Percentiles rank a stretch among this genome's conserved stretches.
Conservation (phyloP, 2,888 invertebrate genomes). For the Punctoribates punctum region DNA sequence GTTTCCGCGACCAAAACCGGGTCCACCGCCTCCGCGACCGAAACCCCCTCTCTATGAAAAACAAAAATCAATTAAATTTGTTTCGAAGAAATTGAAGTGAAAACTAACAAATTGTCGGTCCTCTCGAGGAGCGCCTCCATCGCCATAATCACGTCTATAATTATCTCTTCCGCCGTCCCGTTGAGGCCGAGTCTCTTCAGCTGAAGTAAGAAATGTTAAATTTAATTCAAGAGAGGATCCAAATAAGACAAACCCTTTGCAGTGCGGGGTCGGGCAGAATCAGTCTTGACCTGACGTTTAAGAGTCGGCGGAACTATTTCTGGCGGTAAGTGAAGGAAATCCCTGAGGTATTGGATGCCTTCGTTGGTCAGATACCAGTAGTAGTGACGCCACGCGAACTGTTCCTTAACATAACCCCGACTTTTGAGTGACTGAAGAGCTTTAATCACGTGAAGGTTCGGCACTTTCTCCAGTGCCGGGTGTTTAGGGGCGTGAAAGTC, state of each 20-base stretch:
- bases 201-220: background rate
- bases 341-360: slow-evolving; percentile 92
- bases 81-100: background rate
- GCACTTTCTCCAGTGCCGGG: slow-evolving; percentile 87
- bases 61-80: background rate
- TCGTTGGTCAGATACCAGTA: slow-evolving; percentile 99
- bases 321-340: slow-evolving; percentile 91
- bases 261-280: slow-evolving; percentile 67
- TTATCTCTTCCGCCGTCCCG: slow-evolving; percentile 37
- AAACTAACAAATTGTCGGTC: slow-evolving; percentile 21
- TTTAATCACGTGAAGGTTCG: slow-evolving; percentile 97
- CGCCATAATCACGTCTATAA: slow-evolving; percentile 39
- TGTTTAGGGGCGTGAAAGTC: slow-evolving; percentile 98
- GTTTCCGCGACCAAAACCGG: slow-evolving; percentile 40
- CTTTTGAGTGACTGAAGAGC: slow-evolving; percentile 87
- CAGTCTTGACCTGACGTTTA: slow-evolving; percentile 81
- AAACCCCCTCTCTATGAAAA: slow-evolving; percentile 25
- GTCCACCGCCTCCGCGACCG: slow-evolving; percentile 29
- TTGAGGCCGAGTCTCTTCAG: slow-evolving; percentile 24
- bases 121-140: background rate
- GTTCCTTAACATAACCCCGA: slow-evolving; percentile 95
- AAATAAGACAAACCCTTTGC: slow-evolving; percentile 15
- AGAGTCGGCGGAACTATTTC: slow-evolving; percentile 98
- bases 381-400: slow-evolving; percentile 99
- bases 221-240: background rate